Base-by-base conservation (phyloP, 2,797 vertebrate genomes). In the Heterohyrax brucei region DNA sequence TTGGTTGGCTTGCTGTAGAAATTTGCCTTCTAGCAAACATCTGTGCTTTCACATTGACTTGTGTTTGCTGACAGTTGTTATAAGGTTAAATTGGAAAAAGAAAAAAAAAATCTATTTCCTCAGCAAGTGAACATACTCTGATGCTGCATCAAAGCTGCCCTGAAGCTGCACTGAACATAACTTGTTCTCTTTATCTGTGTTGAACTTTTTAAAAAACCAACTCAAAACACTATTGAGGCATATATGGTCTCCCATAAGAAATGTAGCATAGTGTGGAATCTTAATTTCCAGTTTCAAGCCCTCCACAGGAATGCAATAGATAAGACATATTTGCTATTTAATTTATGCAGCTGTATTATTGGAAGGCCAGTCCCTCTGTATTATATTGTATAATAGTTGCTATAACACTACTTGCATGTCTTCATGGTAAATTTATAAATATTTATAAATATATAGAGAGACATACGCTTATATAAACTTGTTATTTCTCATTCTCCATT, bases 381-480 rank as follows among this genome's bases (percentile, higher is more conserved):
- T 98, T 98, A 99, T 99, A 99, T 98, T 99, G 99, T 99, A 99
- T 98, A 98, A 98, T 99, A 99, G 98, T 98, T 98, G 97, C 97
- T 98, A 96, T 98, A 97, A 61, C 85, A 98, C 98, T 98, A 98
- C 98, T 98, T 99, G 99, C 99, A 99, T 99, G 99, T 98, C 97
- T 98, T 97, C 97, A 98, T 97, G 95, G 86, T 98, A 98, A 98
- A 98, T 98, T 98, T 98, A 99, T 98, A 98, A 98, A 98, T 99
- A 99, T 98, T 98, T 98, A 99, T 98, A 99, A 98, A 98, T 98
- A 98, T 96, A 98, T 97, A 98, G 87, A 97, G 93, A 96, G 91
- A 95, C 93, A 98, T 96, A 98, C 97, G 98, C 98, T 98, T 98
- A 98, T 98, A 98, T 97, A 98, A 98, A 98, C 88, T 98, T 96